Base-by-base conservation (phyloP, 2,797 vertebrate genomes). In the Arrhamphus sclerolepis region DNA sequence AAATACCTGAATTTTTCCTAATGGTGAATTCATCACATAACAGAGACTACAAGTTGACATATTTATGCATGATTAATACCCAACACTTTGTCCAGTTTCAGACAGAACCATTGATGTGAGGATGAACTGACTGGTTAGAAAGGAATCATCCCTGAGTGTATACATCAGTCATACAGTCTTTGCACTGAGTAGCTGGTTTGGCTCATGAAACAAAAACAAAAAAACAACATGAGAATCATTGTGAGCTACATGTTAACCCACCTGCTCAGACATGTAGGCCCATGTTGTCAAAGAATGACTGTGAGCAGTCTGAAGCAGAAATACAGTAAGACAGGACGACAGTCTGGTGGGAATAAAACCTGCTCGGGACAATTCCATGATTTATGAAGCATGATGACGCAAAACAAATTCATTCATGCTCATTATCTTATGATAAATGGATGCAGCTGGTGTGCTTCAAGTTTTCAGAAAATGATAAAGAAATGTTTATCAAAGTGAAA, bases 191-290 rank as follows among this genome's bases (percentile, higher is more conserved):
- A 14, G 14, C 31, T 28, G 9, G 9, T 66, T 64, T 16, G 14
- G 8, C 21, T 7, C 13, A 5, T n/a, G 5, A 18, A 20, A 43
- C 28, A 47, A 28, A 24, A 44, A 54, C 6, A 13, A 1, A 53
- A 64, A 56, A 52, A 53, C 72, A 80, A 21, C 40, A 3, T 0
- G 6, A 78, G 76, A 83, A 17, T 84, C 78, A 84, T 24, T 13
- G 9, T 40, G 7, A 34, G 26, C 56, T 47, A 22, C 6, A 6
- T 28, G 5, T 28, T 17, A 22, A 38, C 21, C 20, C 14, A 66
- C 80, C 51, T 81, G 83, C 20, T 60, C 17, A 1, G 68, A 44
- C 84, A 75, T 21, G 83, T 13, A 14, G 34, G 38, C 20, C 5
- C 17, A 42, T 59, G 17, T 56, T 57, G 46, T 49, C 48, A 64